Evolutionary conservation across 2,888 invertebrate genomes (phyloP), one percentile per base, ranked within the genome.

Genomic region (Crepidodera aurea): DNA sequence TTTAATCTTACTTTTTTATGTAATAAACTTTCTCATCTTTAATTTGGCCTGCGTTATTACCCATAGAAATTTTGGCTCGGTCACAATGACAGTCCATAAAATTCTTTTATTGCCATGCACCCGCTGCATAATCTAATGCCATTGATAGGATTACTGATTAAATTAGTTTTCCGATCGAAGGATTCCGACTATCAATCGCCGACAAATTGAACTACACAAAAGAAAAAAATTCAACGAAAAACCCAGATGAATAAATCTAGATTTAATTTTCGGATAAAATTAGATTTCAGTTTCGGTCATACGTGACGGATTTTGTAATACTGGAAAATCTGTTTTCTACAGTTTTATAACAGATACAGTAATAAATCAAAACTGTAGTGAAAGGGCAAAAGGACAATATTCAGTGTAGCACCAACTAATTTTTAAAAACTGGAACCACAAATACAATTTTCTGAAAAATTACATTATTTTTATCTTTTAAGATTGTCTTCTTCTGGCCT

Each of bases 81-180:
- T 18, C 27, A 37, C 15, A 50, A 48, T 16, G 57, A 18, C 57
- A 19, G 48, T 48, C 37, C 48, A 57, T 57, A 57, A 57, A 57
- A 37, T 42, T 42, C 27, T 16, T 57, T 57, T 57, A 57, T 57
- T 25, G 39, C 57, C 39, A 15, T 57, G 50, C 57, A 50, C 57
- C 37, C 27, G 16, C n/a, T 57, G 57, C 48, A 57, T 57, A 57
- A 57, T 57, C 27, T 48, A 37, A 39, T 48, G 39, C 48, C 32
- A 39, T 39, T 48, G 15, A 57, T 25, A 13, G 44, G 25, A 55
- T 54, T 42, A 42, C 34, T 55, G 55, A 57, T 57, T 57, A 39
- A 50, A 57, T 57, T 48, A 50, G 57, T 57, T 57, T 50, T 57
- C 25, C 37, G 22, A 15, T 48, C 7, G 48, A 27, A 37, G 39